Conservation (phyloP, 35 echinoderm and acorn worm genomes). For the Ophioderma brevispina region DNA sequence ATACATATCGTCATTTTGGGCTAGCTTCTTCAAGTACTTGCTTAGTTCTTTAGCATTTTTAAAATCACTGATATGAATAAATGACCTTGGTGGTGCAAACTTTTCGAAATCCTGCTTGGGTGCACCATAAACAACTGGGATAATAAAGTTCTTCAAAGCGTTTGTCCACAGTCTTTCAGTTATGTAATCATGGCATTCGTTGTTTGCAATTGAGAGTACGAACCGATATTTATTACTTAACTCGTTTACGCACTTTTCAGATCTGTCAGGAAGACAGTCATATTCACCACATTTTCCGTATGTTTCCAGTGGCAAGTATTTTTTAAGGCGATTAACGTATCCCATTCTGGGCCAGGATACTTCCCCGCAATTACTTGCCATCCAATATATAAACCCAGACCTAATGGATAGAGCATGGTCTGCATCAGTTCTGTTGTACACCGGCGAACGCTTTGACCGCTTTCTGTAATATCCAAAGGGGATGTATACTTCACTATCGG, state of each 20-base stretch:
- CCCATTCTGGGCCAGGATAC: slow-evolving; percentile 48
- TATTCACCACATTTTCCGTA: slow-evolving; percentile 65
- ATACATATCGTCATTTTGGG: slow-evolving; percentile 61
- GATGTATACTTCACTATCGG: slow-evolving; percentile 49
- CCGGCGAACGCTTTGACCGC: background rate
- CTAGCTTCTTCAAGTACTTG: slow-evolving; percentile 49
- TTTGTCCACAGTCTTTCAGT: slow-evolving; percentile 71
- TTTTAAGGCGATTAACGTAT: slow-evolving; percentile 45
- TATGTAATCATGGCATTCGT: slow-evolving; percentile 78
- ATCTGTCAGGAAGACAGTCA: background rate
- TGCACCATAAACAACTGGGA: slow-evolving; percentile 79
- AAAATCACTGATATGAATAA: slow-evolving; percentile 85
- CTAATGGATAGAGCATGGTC: slow-evolving; percentile 18
- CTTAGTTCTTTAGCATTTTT: slow-evolving; percentile 57
- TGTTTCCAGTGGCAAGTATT: slow-evolving; percentile 20
- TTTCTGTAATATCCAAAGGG: slow-evolving; percentile 61
- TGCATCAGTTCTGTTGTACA: background rate
- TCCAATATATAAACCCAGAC: slow-evolving; percentile 46
- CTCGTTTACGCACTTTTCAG: slow-evolving; percentile 9
- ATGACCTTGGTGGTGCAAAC: slow-evolving; percentile 59
- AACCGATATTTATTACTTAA: slow-evolving; percentile 40
- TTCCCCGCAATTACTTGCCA: slow-evolving; percentile 53
- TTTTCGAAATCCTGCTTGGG: slow-evolving; percentile 35
- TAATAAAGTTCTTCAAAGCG: slow-evolving; percentile 29
- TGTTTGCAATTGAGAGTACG: slow-evolving; percentile 52